Percentiles rank a stretch among this genome's conserved stretches.
These are phyloP conservation scores for Scelioninae gen. 1 DNA, from an alignment of 2,888 invertebrate species.

Conservation along the genomic window DNA sequence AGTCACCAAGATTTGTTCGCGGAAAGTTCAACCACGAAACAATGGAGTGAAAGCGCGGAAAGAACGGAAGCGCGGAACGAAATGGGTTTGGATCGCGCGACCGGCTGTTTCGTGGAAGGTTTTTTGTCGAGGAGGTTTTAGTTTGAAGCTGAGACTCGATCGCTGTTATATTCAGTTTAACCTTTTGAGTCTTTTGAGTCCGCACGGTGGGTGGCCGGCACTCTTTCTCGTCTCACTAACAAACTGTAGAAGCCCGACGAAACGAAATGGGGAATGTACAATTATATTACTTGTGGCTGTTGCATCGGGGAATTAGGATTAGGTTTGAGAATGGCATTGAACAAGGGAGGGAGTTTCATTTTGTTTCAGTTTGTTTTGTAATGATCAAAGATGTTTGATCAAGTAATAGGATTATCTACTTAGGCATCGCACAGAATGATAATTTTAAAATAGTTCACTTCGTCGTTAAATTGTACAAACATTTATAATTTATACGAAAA, in stretches of 20 bases:
- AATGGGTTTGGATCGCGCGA: conserved; percentile 18
- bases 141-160: conserved; percentile 15
- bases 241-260: conserved; percentile 16
- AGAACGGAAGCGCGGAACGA: conserved; percentile 22
- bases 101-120: conserved; percentile 3
- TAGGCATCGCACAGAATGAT: no score
- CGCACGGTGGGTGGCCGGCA: conserved; percentile 27
- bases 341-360: not conserved
- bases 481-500: no score
- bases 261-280: not conserved
- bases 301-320: conserved; percentile 8
- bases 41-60: conserved; percentile 34
- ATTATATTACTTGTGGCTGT: conserved; percentile 14
- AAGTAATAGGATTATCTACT: no score
- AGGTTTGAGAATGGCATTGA: not conserved
- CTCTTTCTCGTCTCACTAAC: conserved; percentile 8
- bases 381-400: no score
- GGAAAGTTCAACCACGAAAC: conserved; percentile 30
- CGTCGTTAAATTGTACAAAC: no score
- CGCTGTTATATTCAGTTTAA: conserved; percentile 29
- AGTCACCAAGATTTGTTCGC: conserved; percentile 25
- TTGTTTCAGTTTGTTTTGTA: not conserved
- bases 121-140: conserved; percentile 13
- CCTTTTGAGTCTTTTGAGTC: conserved; percentile 10
- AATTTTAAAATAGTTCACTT: no score